Percentiles rank a stretch among this genome's conserved stretches.
Evolutionary conservation across 2,797 vertebrate genomes (phyloP).

Genomic region (Triplophysa bombifrons): DNA sequence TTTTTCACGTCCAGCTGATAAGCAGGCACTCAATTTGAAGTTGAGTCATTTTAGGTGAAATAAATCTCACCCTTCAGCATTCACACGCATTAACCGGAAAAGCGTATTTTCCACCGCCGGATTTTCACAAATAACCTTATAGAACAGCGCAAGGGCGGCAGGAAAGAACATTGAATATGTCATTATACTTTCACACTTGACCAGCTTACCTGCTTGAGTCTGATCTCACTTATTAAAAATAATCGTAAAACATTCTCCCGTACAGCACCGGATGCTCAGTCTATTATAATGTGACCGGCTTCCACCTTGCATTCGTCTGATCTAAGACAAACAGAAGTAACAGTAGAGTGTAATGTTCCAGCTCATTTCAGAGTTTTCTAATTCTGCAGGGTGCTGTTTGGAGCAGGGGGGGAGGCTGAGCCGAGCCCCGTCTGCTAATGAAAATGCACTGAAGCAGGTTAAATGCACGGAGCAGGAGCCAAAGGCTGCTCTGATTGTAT

Average conservation of each 20-base stretch:
- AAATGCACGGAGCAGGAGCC: conserved; percentile 62
- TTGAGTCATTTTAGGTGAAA: conserved; percentile 41
- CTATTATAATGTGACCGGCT: conserved; percentile 10
- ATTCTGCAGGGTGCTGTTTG: conserved; percentile 44
- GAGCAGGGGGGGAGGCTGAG: conserved; percentile 37
- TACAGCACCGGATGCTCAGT: neutral
- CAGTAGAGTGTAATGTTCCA: conserved; percentile 35
- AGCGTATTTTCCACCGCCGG: conserved; percentile 15
- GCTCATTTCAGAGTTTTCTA: conserved; percentile 38
- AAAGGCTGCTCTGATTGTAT: conserved; percentile 62
- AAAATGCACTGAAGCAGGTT: conserved; percentile 65
- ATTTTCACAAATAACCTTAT: conserved; percentile 40
- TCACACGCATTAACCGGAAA: conserved; percentile 18
- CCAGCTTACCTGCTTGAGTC: conserved; percentile 18
- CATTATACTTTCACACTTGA: conserved; percentile 46
- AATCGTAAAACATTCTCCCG: neutral
- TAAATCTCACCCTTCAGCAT: conserved; percentile 18
- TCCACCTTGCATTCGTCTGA: conserved; percentile 1
- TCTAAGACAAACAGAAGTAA: conserved; percentile 44
- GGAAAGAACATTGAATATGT: conserved; percentile 33
- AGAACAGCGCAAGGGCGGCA: conserved; percentile 4
- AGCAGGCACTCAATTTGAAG: neutral
- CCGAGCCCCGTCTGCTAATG: conserved; percentile 60
- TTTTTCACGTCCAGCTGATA: conserved; percentile 4
- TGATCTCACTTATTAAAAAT: conserved; percentile 42